These are phyloP conservation scores for Ruditapes philippinarum DNA, from an alignment of 1,140 invertebrate species.

Conservation along the genomic window DNA sequence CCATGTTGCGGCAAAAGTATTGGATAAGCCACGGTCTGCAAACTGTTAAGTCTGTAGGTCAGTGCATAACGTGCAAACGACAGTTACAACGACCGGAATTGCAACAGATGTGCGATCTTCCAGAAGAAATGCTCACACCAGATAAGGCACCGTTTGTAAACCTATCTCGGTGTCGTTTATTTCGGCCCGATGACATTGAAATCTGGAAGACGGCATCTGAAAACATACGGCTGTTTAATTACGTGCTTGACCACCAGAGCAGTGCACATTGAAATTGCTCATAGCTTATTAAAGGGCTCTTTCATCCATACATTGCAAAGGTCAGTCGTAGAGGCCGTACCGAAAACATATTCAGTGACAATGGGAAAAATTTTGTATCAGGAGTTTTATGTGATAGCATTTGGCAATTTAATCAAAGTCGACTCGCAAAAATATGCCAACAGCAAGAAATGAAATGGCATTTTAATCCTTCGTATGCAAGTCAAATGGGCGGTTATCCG, in stretches of 20 bases:
- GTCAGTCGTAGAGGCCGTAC: conserved; percentile 52
- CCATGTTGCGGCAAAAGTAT: conserved; percentile 7
- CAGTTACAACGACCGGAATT: neutral
- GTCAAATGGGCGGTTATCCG: conserved; percentile 13
- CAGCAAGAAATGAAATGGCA: conserved; percentile 15
- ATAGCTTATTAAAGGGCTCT: conserved; percentile 63
- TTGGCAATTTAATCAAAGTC: neutral
- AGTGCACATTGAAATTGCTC: conserved; percentile 66
- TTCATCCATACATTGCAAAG: conserved; percentile 68
- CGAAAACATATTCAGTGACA: conserved; percentile 45
- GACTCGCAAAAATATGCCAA: neutral
- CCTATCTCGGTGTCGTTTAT: neutral
- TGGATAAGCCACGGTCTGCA: conserved; percentile 10
- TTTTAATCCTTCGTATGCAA: conserved; percentile 8
- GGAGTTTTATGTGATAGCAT: neutral
- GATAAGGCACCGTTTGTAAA: neutral
- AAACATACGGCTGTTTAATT: conserved; percentile 34
- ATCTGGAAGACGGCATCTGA: neutral
- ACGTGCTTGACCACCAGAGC: conserved; percentile 67
- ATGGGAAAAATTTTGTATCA: conserved; percentile 69
- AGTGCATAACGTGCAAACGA: conserved; percentile 25
- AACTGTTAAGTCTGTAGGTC: neutral
- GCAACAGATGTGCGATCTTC: conserved; percentile 39
- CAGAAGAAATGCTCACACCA: conserved; percentile 22
- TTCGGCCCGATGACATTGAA: neutral